These are phyloP conservation scores for Dascyllus trimaculatus DNA, from an alignment of 2,113 vertebrate species.

Conservation along the genomic window DNA sequence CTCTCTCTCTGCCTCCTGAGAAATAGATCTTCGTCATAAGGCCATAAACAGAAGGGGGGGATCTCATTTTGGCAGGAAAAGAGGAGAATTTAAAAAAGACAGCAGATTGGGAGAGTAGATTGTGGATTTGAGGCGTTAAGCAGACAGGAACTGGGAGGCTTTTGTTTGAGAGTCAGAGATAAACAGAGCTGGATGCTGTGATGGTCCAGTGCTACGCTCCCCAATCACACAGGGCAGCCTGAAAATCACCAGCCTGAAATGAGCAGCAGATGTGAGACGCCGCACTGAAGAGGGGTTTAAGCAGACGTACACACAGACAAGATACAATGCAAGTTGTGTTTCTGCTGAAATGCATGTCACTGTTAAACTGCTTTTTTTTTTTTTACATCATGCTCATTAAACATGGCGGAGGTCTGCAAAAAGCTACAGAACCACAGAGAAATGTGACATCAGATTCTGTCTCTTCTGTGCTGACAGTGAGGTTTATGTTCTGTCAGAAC, in stretches of 20 bases:
- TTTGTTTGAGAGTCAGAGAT: conserved; percentile 60
- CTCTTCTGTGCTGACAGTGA: too few species aligned
- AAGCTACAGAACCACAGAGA: too few species aligned
- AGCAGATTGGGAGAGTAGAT: conserved; percentile 32
- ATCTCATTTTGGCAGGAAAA: conserved; percentile 30
- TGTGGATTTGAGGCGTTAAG: conserved; percentile 44
- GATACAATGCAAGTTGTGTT: neutral
- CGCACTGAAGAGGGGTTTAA: neutral
- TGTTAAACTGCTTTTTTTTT: too few species aligned
- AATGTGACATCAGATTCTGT: too few species aligned
- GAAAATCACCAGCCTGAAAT: conserved; percentile 40
- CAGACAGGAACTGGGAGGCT: conserved; percentile 61
- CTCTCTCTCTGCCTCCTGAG: neutral
- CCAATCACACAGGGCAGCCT: conserved; percentile 18
- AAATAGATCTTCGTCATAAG: conserved; percentile 5
- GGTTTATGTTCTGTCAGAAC: too few species aligned
- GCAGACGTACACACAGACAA: neutral
- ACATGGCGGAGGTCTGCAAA: too few species aligned
- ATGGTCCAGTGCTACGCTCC: conserved; percentile 58
- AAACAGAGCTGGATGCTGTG: conserved; percentile 62
- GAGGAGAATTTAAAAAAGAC: neutral
- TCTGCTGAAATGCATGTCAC: neutral
- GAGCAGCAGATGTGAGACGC: conserved; percentile 63
- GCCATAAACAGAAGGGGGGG: conserved; percentile 23
- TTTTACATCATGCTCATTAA: too few species aligned